Base-by-base conservation (phyloP, 2,888 invertebrate species). In the Plebejus argus region DNA sequence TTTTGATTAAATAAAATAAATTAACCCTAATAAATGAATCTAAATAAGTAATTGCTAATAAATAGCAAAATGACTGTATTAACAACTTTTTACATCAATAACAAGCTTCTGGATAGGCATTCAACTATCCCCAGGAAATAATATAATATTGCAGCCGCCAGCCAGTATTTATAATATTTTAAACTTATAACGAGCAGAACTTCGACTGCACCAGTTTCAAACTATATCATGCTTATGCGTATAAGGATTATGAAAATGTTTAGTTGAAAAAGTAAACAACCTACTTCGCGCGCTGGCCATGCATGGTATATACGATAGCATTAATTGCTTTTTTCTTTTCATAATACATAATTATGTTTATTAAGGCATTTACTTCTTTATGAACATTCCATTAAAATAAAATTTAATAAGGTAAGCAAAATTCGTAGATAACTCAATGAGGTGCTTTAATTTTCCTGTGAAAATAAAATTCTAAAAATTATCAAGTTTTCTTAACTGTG, bases 121-220 rank as follows among this genome's bases (percentile, higher is more conserved):
- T 15, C 18, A 66, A 66, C 28, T 33, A 66, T 66, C 28, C 66
- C 33, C 66, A 18, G 28, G 18, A 66, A 66, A 66, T 66, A 66
- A 66, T 66, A 33, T 15, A 28, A 33, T 15, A 28, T 66, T 33
- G 66, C 66, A 15, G 66, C 15, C 61, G 10, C 15, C 66, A 28
- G 66, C 23, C 23, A 61, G 61, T 23, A 61, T 61, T 66, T 66
- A 66, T 28, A 28, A 66, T 66, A 66, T 33, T 33, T 66, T 15
- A 71, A 71, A 71, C 35, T 71, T 71, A 39, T 71, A 71, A 71
- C 71, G 71, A 71, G 71, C 35, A n/a, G 10, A 71, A 71, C 39
- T 39, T 39, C 39, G 20, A 71, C 39, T 39, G 20, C 70, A 4
- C 35, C 20, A 71, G 20, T 71, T 71, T 71, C 39, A 39, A 71